Base-by-base conservation (phyloP, 2,888 invertebrate genomes). In the Protonemura montana region DNA sequence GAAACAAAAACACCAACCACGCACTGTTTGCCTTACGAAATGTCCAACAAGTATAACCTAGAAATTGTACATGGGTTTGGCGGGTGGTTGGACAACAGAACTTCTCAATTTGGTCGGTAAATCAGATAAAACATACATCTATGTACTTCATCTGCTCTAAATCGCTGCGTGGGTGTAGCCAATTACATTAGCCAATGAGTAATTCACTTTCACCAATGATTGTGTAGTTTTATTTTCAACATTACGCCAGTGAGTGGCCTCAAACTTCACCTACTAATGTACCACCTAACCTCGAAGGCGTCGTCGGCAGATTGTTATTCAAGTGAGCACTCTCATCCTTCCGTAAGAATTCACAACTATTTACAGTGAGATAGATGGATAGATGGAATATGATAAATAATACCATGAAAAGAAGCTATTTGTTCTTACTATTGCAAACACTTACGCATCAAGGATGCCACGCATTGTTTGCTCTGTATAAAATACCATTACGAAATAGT, bases 251-350 rank as follows among this genome's bases (percentile, higher is more conserved):
- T 78, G 78, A 78, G 10, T 78, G 78, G 1, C 78, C 78, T 78
- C 78, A 78, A 78, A 78, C 78, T 78, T 78, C 78, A 78, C 78
- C 78, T 78, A 78, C 6, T 78, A 28, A 78, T 28, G 78, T 27
- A 25, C 26, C 78, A 6, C 28, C n/a, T 78, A 13, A 27, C 26
- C 78, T 78, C 78, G 78, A 78, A 27, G 78, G 28, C 78, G 7
- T 59, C 13, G 10, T 78, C 78, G 10, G 78, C 78, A 78, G 27
- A 78, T 78, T 59, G 59, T 59, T 59, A 59, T 59, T 59, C 59
- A 59, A 2, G 13, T 21, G 59, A 21, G 16, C 59, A 59, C 59
- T 2, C 59, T 59, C 59, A 21, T 59, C 59, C 59, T 59, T 59
- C 59, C 59, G 59, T 59, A 59, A 59, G 59, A 59, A 59, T 59